Conservation (phyloP, 2,888 invertebrate genomes). For the Caprella mutica region DNA sequence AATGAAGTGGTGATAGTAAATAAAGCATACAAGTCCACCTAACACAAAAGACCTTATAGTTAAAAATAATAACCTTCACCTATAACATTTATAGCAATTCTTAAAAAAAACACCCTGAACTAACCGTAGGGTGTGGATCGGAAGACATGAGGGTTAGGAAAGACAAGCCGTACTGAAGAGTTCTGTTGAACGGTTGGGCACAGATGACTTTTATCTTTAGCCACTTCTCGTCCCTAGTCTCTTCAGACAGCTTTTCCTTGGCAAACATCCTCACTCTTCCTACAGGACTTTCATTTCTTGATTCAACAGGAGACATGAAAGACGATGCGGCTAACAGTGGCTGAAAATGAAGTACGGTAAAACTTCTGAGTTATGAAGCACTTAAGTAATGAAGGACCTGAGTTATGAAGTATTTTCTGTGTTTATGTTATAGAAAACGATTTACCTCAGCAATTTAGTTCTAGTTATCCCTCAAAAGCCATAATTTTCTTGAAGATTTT, state of each 20-base stretch:
- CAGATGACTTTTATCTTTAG: conserved; percentile 70
- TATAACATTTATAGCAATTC: too few relatives aligned
- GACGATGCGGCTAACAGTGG: conserved; percentile 64
- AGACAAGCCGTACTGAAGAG: conserved; percentile 64
- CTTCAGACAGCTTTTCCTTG: conserved; percentile 49
- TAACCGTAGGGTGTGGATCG: background rate
- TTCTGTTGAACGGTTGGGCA: conserved; percentile 74
- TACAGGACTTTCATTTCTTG: conserved; percentile 52
- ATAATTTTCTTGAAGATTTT: too few relatives aligned
- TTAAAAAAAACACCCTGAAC: too few relatives aligned
- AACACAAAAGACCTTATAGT: too few relatives aligned
- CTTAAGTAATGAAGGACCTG: too few relatives aligned
- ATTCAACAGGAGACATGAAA: conserved; percentile 65
- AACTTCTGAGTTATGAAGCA: too few relatives aligned
- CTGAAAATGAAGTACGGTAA: conserved; percentile 44
- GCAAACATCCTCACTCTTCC: conserved; percentile 65
- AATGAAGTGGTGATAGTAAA: too few relatives aligned
- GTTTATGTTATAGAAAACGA: too few relatives aligned
- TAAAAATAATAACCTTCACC: too few relatives aligned
- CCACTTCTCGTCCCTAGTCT: conserved; percentile 56
- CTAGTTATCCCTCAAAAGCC: background rate
- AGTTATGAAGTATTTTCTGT: too few relatives aligned
- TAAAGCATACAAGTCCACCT: too few relatives aligned
- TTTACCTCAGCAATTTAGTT: background rate
- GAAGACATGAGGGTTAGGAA: conserved; percentile 51